phyloP scores from a whole-genome alignment of 2,888 invertebrate species.

The Eupithecia inturbata region DNA sequence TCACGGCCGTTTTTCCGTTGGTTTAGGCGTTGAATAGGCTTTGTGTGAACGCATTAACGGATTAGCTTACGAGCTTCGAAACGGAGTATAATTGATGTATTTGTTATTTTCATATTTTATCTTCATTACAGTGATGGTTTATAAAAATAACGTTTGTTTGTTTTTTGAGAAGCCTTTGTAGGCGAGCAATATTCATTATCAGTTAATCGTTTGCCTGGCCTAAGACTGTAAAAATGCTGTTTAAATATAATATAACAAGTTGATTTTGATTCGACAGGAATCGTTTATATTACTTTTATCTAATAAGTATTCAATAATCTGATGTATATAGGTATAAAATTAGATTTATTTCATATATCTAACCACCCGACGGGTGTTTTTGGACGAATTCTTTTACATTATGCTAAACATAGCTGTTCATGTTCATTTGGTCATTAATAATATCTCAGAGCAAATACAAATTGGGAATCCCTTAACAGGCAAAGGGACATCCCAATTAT shows the following conservation, averaged over 20 bases:
- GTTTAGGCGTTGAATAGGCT: constrained; percentile 36
- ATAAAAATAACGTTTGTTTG: background rate
- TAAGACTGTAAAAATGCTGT: too few species aligned
- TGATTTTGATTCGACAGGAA: too few species aligned
- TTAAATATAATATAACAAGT: too few species aligned
- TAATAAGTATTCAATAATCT: too few species aligned
- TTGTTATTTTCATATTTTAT: constrained; percentile 24
- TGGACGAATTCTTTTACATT: background rate
- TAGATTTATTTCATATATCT: background rate
- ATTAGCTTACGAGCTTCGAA: constrained; percentile 30
- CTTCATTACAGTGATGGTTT: constrained; percentile 17
- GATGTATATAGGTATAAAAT: too few species aligned
- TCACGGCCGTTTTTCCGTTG: constrained; percentile 37
- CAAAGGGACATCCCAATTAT: background rate
- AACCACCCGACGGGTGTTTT: background rate
- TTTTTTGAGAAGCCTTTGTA: background rate
- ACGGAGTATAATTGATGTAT: constrained; percentile 26
- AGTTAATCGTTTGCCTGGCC: too few species aligned
- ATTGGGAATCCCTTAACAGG: background rate
- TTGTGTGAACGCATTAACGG: constrained; percentile 27
- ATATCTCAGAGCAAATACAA: background rate
- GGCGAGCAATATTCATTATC: background rate
- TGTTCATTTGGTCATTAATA: background rate
- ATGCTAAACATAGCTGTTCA: background rate
- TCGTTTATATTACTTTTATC: too few species aligned